Evolutionary conservation across 2,888 invertebrate species (phyloP).

Genomic region (Pollenia labialis): DNA sequence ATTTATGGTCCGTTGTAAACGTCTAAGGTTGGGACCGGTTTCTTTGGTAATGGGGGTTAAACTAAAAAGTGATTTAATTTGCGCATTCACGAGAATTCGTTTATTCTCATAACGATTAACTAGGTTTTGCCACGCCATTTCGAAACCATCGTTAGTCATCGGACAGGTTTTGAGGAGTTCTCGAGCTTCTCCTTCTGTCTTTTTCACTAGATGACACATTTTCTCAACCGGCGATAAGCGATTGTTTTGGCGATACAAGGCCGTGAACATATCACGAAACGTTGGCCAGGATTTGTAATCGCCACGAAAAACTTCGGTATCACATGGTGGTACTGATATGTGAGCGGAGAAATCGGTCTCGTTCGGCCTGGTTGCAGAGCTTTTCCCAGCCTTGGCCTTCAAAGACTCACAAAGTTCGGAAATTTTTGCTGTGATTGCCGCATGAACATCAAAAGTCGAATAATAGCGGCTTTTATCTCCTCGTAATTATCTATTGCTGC

Average conservation of each 20-base stretch:
- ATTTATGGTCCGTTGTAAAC: conserved; percentile 13
- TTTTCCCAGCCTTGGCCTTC: too few species aligned
- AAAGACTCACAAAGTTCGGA: too few species aligned
- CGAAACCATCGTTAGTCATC: conserved; percentile 17
- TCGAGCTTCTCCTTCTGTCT: conserved; percentile 25
- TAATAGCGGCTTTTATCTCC: too few species aligned
- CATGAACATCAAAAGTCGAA: too few species aligned
- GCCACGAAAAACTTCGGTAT: conserved; percentile 25
- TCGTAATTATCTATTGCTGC: not conserved
- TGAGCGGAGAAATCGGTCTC: not conserved
- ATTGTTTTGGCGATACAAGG: not conserved
- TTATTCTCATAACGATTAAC: conserved; percentile 29
- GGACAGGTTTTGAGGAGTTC: not conserved
- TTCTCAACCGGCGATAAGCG: conserved; percentile 6
- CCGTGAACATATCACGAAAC: conserved; percentile 39
- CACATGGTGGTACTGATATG: conserved; percentile 42
- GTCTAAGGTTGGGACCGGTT: not conserved
- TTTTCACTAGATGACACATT: conserved; percentile 30
- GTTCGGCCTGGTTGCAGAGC: too few species aligned
- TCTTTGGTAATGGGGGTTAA: conserved; percentile 13
- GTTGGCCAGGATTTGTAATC: conserved; percentile 27
- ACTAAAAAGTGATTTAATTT: conserved; percentile 27
- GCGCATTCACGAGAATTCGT: conserved; percentile 31
- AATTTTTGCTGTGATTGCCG: too few species aligned
- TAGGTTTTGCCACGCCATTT: conserved; percentile 22